Evolutionary conservation across 2,888 invertebrate species (phyloP).

Genomic region (Paralinhomoeus sp.): DNA sequence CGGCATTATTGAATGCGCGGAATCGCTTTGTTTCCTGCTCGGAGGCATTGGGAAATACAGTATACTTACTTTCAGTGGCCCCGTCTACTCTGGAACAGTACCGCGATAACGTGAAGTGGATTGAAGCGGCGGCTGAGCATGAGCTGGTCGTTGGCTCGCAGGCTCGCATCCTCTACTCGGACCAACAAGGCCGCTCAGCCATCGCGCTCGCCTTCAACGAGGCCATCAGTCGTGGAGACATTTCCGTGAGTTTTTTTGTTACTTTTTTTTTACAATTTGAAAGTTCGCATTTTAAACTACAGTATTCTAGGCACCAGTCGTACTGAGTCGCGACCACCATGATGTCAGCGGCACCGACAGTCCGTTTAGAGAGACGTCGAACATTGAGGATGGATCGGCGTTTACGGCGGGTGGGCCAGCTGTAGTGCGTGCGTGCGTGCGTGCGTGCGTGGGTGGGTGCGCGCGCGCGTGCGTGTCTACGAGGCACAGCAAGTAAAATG

Average conservation of each 20-base stretch:
- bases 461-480: too few species aligned
- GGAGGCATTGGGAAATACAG: too few species aligned
- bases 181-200: constrained; percentile 33
- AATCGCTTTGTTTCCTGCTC: too few species aligned
- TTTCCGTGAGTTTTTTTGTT: too few species aligned
- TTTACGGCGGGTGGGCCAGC: constrained; percentile 34
- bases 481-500: too few species aligned
- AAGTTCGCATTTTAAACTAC: too few species aligned
- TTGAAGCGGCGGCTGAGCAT: constrained; percentile 35
- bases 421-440: too few species aligned
- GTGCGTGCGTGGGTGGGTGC: too few species aligned
- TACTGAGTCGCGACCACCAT: constrained; percentile 40
- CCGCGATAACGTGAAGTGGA: constrained; percentile 38
- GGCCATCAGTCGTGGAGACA: too few species aligned
- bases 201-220: constrained; percentile 37
- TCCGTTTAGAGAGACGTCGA: constrained; percentile 40
- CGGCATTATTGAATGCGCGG: too few species aligned
- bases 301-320: constrained; percentile 37
- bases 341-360: constrained; percentile 42
- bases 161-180: constrained; percentile 40
- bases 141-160: constrained; percentile 29
- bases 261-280: too few species aligned
- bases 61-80: constrained; percentile 26
- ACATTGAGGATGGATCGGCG: constrained; percentile 39
- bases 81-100: constrained; percentile 34